Evolutionary conservation across 2,113 vertebrate species (phyloP).

Genomic region (Aythya baeri): DNA sequence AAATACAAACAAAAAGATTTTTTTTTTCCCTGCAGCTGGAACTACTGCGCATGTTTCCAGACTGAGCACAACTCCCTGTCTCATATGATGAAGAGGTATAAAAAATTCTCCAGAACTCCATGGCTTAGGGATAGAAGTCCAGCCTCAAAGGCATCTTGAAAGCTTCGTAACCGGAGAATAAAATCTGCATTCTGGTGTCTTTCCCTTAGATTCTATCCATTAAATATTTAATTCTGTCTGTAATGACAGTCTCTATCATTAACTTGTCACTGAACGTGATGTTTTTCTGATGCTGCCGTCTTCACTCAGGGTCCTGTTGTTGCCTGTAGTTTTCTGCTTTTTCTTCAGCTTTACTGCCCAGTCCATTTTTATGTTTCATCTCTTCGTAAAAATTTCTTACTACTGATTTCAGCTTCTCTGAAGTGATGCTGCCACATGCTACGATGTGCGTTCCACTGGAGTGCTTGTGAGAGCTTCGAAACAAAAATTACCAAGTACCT

Average conservation of each 20-base stretch:
- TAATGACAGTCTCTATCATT: background rate
- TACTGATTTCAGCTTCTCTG: background rate
- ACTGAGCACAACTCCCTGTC: background rate
- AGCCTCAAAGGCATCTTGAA: background rate
- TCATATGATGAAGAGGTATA: background rate
- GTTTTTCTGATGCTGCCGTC: background rate
- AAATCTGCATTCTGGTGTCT: background rate
- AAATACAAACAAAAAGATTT: background rate
- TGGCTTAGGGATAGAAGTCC: background rate
- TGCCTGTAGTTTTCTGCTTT: background rate
- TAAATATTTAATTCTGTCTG: background rate
- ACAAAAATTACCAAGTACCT: background rate
- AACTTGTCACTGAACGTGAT: background rate
- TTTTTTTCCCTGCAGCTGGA: background rate
- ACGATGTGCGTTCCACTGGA: fast-evolving
- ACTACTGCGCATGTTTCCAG: background rate
- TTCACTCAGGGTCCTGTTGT: background rate
- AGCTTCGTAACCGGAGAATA: background rate
- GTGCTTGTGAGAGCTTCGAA: background rate
- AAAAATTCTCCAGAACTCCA: background rate
- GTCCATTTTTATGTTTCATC: background rate
- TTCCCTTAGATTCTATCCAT: background rate
- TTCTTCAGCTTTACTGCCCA: background rate
- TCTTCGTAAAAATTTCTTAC: background rate
- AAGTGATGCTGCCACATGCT: background rate